Evolutionary conservation across 2,888 invertebrate genomes (phyloP).

Genomic region (Eupithecia subumbrata): DNA sequence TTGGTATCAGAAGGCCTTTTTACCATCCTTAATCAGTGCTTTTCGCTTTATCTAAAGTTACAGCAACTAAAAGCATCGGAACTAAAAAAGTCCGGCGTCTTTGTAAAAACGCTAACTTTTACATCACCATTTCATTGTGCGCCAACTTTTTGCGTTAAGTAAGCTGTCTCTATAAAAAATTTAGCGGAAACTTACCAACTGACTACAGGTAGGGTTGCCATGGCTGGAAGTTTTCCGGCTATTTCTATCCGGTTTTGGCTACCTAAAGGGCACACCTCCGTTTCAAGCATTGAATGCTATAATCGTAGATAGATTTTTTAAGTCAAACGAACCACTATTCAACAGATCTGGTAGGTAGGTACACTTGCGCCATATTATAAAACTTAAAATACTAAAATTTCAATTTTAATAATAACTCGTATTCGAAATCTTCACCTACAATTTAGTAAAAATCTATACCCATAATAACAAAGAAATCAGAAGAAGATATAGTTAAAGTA

Average conservation of each 20-base stretch:
- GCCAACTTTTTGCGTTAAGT: constrained; percentile 42
- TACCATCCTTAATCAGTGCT: not conserved
- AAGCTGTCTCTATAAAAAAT: constrained; percentile 43
- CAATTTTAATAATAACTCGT: no score
- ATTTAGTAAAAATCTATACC: no score
- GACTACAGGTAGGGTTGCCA: constrained; percentile 17
- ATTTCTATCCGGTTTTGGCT: not conserved
- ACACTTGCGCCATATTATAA: no score
- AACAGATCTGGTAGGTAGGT: no score
- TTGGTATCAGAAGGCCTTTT: not conserved
- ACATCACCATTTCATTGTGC: constrained; percentile 39
- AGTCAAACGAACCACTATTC: not conserved
- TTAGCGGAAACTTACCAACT: constrained; percentile 30
- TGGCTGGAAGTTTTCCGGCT: not conserved
- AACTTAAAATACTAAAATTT: no score
- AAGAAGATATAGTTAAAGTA: no score
- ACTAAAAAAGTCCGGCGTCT: not conserved
- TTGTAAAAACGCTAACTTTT: not conserved
- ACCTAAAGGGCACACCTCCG: no score
- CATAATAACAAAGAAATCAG: no score
- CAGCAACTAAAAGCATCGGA: not conserved
- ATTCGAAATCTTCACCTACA: no score
- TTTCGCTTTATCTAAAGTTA: not conserved
- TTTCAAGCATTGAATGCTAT: not conserved
- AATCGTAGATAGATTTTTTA: not conserved